These are phyloP conservation scores for Enteromius anoplus DNA, from an alignment of 2,797 vertebrate genomes.

Conservation along the genomic window DNA sequence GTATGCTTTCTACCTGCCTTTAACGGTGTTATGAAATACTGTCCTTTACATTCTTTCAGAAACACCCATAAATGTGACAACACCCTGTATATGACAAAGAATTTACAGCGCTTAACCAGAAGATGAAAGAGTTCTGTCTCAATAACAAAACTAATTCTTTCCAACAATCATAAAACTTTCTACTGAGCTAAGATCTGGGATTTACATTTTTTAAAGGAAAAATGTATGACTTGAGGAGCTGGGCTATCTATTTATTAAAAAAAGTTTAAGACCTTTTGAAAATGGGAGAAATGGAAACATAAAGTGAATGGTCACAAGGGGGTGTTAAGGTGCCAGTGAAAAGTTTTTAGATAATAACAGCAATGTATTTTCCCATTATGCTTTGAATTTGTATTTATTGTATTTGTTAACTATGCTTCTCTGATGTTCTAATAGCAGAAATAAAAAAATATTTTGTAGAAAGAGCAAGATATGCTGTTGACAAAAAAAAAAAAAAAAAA, in stretches of 20 bases:
- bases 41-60: not conserved
- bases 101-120: constrained; percentile 55
- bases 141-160: not conserved
- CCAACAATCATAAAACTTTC: not conserved
- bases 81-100: not conserved
- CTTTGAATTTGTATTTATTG: not conserved
- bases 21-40: not conserved
- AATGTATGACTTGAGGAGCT: not conserved
- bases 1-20: not conserved
- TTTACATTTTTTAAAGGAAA: not conserved
- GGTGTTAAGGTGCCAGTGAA: not conserved
- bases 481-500: not conserved
- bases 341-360: not conserved
- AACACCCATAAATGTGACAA: not conserved
- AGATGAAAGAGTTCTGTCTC: constrained; percentile 64
- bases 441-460: not conserved
- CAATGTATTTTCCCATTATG: not conserved
- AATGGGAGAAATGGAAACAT: not conserved
- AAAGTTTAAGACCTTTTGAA: not conserved
- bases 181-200: not conserved
- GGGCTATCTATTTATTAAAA: not conserved
- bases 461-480: not conserved
- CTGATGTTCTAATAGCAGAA: not conserved
- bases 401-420: not conserved
- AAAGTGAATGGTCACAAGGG: not conserved